Conservation (phyloP, 2,797 vertebrate species). For the Microctenopoma lineatum region DNA sequence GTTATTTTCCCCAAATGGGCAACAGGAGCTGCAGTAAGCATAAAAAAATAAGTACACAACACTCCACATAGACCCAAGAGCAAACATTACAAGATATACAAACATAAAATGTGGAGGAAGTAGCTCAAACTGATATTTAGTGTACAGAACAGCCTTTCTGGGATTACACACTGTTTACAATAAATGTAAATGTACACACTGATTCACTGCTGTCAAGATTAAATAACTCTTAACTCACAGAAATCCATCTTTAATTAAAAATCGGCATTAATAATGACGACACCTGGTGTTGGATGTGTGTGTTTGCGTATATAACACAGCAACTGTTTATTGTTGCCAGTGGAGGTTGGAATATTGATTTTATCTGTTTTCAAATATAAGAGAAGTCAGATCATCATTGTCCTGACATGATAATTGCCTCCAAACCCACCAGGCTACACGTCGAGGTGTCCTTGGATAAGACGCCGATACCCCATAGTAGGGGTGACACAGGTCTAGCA, state of each 20-base stretch:
- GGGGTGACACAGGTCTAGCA: no score
- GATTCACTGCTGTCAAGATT: background rate
- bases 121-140: slow-evolving; percentile 34
- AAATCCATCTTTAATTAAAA: background rate
- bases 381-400: no score
- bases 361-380: no score
- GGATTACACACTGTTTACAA: background rate
- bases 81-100: slow-evolving; percentile 29
- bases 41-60: slow-evolving; percentile 28
- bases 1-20: slow-evolving; percentile 23
- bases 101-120: slow-evolving; percentile 21
- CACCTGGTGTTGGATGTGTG: no score
- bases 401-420: no score
- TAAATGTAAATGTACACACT: slow-evolving; percentile 3
- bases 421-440: no score
- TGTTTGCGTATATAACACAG: no score
- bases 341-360: no score
- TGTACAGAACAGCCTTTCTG: slow-evolving; percentile 12
- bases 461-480: no score
- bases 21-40: slow-evolving; percentile 13
- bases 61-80: slow-evolving; percentile 4
- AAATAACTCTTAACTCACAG: background rate
- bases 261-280: background rate
- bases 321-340: no score
- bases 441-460: no score